Base-by-base conservation (phyloP, 2,113 vertebrate genomes). In the Ascaphus truei region DNA sequence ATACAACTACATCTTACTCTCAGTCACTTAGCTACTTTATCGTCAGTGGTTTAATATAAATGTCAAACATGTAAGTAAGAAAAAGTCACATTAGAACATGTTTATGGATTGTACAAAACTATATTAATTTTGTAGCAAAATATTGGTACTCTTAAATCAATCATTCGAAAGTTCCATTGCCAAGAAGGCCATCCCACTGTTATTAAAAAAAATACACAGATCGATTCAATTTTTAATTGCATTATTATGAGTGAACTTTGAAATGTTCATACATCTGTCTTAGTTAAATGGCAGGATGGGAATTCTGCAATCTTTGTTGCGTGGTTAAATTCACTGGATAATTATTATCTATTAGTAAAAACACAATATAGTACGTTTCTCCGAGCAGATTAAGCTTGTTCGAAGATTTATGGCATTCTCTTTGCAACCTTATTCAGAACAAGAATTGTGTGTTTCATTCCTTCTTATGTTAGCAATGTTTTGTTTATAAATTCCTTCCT, bases 81-180 rank as follows among this genome's bases (percentile, higher is more conserved):
- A 26, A 68, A 59, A 69, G 43, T 60, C 31, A 60, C 10, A 59
- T 22, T 22, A 48, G 23, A 36, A 50, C 41, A 50, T 26, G 50
- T 68, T n/a, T n/a, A n/a, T n/a, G n/a, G 66, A 60, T 60, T 69
- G 18, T 39, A 39, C 56, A 60, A 69, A 43, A 69, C 51, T 39
- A 25, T 48, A 39, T 60, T 51, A 59, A n/a, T 69, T n/a, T n/a
- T n/a, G 30, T 22, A 69, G 31, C 8, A 60, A 60, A 69, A 60
- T 68, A 36, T 20, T 36, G 20, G n/a, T 41, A 10, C 13, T 10
- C 23, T 66, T 13, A 26, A 16, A 59, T 57, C 26, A 67, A 45
- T 33, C 36, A n/a, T 22, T 6, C 7, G 12, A 6, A 48, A 15
- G 2, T 43, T 47, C 30, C 4, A 13, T 34, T 31, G 29, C 47